Conservation (phyloP, 1,140 invertebrate species). For the Drosophila bocqueti region DNA sequence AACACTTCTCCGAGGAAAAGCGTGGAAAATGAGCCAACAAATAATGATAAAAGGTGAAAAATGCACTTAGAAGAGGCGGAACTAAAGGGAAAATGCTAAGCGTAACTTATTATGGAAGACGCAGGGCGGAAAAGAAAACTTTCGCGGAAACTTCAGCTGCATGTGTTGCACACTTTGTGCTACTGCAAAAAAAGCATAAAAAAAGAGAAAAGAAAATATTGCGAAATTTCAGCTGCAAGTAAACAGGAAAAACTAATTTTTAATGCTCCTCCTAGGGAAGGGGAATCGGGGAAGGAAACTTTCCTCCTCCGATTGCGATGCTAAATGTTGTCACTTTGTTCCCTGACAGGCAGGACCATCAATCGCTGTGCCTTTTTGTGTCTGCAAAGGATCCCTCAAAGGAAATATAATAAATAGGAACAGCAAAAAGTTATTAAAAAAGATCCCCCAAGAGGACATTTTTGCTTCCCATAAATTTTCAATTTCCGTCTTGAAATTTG, state of each 20-base stretch:
- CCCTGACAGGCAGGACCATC: slow-evolving; percentile 44
- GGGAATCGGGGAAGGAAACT: slow-evolving; percentile 1
- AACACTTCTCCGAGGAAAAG: slow-evolving; percentile 4
- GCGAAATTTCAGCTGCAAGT: slow-evolving; percentile 42
- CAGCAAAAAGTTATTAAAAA: not conserved
- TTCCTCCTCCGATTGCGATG: slow-evolving; percentile 40
- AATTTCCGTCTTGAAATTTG: slow-evolving; percentile 64
- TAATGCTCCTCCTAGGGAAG: slow-evolving; percentile 31
- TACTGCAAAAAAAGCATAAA: slow-evolving; percentile 35
- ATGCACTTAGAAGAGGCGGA: slow-evolving; percentile 30
- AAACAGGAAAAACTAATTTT: slow-evolving; percentile 70
- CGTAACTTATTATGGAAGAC: slow-evolving; percentile 51
- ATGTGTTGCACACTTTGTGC: slow-evolving; percentile 64
- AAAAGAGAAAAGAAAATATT: slow-evolving; percentile 33
- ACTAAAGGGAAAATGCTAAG: slow-evolving; percentile 21
- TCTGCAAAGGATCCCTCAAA: slow-evolving; percentile 6
- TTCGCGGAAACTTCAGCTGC: slow-evolving; percentile 63
- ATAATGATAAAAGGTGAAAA: slow-evolving; percentile 62
- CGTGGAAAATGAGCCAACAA: slow-evolving; percentile 36
- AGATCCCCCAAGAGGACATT: slow-evolving; percentile 5
- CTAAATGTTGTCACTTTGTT: slow-evolving; percentile 65
- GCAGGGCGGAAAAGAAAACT: slow-evolving; percentile 32
- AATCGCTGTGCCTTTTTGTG: slow-evolving; percentile 22
- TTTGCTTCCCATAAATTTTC: slow-evolving; percentile 67
- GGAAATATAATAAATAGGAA: not conserved